Conservation (phyloP, 92 coral and sea anemone genomes). For the Epizoanthus fatuus region DNA sequence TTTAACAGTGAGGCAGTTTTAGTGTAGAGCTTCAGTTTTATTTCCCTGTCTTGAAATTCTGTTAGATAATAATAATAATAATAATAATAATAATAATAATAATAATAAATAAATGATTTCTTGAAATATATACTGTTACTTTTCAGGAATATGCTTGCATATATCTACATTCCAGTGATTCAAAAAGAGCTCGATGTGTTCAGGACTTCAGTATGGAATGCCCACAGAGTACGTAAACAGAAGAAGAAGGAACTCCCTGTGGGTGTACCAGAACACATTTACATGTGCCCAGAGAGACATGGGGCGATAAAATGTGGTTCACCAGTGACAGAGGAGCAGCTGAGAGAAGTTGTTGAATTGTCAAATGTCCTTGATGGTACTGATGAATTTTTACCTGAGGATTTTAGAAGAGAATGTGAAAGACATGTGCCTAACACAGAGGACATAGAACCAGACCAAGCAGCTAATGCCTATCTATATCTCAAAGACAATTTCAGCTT, state of each 20-base stretch:
- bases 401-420: conserved; percentile 59
- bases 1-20: too few relatives aligned
- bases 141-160: conserved; percentile 57
- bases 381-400: conserved; percentile 49
- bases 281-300: conserved; percentile 12
- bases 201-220: conserved; percentile 49
- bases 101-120: not conserved
- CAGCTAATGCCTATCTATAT: conserved; percentile 41
- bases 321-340: conserved; percentile 60
- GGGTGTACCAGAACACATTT: conserved; percentile 42
- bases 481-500: conserved; percentile 32
- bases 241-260: conserved; percentile 43
- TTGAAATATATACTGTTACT: conserved; percentile 6
- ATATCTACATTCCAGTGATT: conserved; percentile 48
- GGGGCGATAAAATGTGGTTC: conserved; percentile 24
- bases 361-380: conserved; percentile 61
- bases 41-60: too few relatives aligned
- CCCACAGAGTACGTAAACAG: conserved; percentile 45
- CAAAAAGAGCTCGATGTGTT: conserved; percentile 53
- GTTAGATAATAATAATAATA: not conserved
- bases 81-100: not conserved
- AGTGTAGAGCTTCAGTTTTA: too few relatives aligned
- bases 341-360: conserved; percentile 57
- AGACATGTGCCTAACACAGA: conserved; percentile 70
- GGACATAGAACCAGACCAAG: conserved; percentile 59